A percentile compares a stretch with the other conserved stretches of the same genome.
Conservation (phyloP, 2,113 vertebrate species). For the Myrmecobius fasciatus region DNA sequence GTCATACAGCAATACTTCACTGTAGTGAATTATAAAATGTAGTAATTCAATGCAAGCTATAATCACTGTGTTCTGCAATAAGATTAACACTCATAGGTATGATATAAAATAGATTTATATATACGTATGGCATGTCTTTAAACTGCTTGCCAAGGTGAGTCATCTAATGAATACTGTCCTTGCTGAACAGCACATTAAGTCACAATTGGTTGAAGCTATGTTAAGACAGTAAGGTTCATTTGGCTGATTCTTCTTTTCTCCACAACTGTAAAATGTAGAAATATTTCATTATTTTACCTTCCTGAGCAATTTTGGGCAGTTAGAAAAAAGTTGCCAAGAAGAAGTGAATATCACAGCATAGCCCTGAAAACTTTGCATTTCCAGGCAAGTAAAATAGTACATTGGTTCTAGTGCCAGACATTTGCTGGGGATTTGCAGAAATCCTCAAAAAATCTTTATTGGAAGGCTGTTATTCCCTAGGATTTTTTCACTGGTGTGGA, state of each 20-base stretch:
- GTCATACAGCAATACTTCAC: slow-evolving; percentile 47
- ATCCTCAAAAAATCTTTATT: background rate
- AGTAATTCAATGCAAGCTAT: slow-evolving; percentile 67
- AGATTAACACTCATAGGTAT: slow-evolving; percentile 60
- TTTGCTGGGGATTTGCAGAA: background rate
- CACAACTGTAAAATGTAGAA: background rate
- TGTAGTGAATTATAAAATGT: slow-evolving; percentile 70
- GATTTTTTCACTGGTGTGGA: slow-evolving; percentile 20
- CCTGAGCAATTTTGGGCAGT: slow-evolving; percentile 24
- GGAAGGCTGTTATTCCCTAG: background rate
- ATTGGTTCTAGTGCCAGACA: background rate
- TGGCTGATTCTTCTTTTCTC: background rate
- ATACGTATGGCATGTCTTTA: slow-evolving; percentile 59
- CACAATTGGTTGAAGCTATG: background rate
- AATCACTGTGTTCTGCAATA: slow-evolving; percentile 66
- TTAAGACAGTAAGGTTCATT: slow-evolving; percentile 8
- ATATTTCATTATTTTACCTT: slow-evolving; percentile 52
- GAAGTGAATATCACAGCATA: background rate
- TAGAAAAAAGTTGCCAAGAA: background rate
- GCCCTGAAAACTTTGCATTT: background rate
- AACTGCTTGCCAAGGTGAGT: slow-evolving; percentile 59
- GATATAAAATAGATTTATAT: slow-evolving; percentile 77
- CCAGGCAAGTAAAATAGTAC: slow-evolving; percentile 14
- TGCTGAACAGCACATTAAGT: slow-evolving; percentile 43
- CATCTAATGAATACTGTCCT: slow-evolving; percentile 47